phyloP scores from a whole-genome alignment of 1,140 invertebrate genomes.

The Lasaia peninsularis region DNA sequence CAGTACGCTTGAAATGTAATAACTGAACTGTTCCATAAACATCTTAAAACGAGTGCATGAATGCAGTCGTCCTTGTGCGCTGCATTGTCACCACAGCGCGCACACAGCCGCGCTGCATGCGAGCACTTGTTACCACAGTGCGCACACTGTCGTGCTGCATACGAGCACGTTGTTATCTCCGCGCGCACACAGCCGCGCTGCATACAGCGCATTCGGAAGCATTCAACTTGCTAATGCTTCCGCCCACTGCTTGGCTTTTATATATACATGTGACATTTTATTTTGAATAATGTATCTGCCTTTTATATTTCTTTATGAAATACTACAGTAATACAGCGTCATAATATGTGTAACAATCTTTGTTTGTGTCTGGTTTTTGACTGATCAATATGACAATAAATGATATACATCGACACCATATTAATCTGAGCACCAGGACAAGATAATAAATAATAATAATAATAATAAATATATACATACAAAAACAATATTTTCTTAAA shows the following conservation, averaged over 20 bases:
- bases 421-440: too few species aligned
- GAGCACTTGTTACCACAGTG: not conserved
- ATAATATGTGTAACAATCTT: too few species aligned
- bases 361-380: too few species aligned
- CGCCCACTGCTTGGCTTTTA: constrained; percentile 3
- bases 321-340: too few species aligned
- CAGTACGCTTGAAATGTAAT: not conserved
- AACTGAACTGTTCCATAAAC: constrained; percentile 7
- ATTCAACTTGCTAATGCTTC: constrained; percentile 7
- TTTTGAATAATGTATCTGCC: not conserved
- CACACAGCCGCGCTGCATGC: not conserved
- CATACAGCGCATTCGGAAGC: not conserved
- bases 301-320: too few species aligned
- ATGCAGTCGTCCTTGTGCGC: constrained; percentile 6
- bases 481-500: too few species aligned
- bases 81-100: not conserved
- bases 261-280: constrained; percentile 7
- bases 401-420: too few species aligned
- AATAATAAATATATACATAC: too few species aligned
- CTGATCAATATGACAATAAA: too few species aligned
- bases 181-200: not conserved
- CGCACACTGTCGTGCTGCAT: not conserved
- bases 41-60: constrained; percentile 3
- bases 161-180: not conserved
- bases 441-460: too few species aligned